A percentile compares a stretch with the other conserved stretches of the same genome.
phyloP scores from a whole-genome alignment of 2,888 invertebrate genomes.

The Luperina nickerlii region DNA sequence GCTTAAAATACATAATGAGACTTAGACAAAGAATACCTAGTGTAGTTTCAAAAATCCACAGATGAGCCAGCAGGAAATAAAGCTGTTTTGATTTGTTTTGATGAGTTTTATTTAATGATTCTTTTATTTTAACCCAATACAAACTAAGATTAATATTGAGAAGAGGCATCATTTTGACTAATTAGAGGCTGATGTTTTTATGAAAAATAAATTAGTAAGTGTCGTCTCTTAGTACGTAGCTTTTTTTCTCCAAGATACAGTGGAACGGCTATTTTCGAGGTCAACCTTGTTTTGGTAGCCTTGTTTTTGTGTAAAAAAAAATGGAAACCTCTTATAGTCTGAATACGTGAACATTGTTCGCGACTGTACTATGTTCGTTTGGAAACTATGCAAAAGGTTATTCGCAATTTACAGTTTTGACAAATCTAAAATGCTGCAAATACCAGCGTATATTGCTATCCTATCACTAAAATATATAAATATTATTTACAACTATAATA shows the following conservation, averaged over 20 bases:
- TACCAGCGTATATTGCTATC: no score
- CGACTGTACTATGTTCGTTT: conserved; percentile 1
- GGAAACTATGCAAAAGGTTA: background rate
- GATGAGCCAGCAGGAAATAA: conserved; percentile 87
- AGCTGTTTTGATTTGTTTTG: conserved; percentile 89
- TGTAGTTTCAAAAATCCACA: conserved; percentile 84
- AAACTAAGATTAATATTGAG: background rate
- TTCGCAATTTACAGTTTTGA: background rate
- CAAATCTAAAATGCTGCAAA: no score
- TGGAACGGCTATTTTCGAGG: background rate
- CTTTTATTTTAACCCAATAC: background rate
- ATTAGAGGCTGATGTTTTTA: background rate
- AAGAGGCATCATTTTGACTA: background rate
- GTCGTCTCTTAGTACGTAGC: background rate
- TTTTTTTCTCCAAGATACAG: background rate
- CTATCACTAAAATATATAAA: background rate
- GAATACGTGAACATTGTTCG: no score
- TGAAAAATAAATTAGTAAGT: background rate
- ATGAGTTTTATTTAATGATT: conserved; percentile 74
- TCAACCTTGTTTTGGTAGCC: no score
- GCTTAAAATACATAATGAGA: conserved; percentile 67
- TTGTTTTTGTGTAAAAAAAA: background rate
- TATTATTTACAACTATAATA: background rate
- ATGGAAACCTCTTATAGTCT: background rate
- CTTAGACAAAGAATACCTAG: conserved; percentile 74